Conservation (phyloP, 2,113 vertebrate species). For the Sapayoa aenigma region DNA sequence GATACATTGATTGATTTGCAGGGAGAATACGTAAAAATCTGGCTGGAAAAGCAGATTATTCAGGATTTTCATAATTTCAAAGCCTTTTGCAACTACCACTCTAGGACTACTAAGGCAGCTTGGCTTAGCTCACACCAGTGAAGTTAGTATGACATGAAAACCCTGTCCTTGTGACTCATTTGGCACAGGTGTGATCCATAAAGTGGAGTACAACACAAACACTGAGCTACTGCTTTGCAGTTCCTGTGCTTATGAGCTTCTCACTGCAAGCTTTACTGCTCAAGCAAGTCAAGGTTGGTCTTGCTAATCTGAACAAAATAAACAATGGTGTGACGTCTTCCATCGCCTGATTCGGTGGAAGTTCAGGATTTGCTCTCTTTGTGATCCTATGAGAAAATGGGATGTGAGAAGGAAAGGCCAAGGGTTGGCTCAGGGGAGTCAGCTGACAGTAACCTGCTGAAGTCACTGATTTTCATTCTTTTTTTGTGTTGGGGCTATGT, state of each 20-base stretch:
- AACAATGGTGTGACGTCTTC: not conserved
- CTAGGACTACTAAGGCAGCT: not conserved
- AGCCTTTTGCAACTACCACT: not conserved
- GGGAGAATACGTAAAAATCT: not conserved
- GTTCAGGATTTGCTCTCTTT: not conserved
- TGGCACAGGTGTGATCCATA: not conserved
- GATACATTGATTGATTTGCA: not conserved
- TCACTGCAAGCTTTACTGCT: not conserved
- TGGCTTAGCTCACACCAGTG: not conserved
- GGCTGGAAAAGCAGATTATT: not conserved
- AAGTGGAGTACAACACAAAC: not conserved
- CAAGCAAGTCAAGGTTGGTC: not conserved
- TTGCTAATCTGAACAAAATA: not conserved
- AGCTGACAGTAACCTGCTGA: not conserved
- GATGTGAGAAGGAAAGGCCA: not conserved
- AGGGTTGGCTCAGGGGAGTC: not conserved
- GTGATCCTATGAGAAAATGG: rapidly evolving
- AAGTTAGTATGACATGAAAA: not conserved
- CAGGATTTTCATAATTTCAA: not conserved
- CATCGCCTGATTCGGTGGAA: not conserved
- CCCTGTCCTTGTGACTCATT: not conserved
- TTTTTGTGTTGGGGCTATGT: no score
- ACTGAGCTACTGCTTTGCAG: not conserved
- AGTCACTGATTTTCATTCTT: not conserved
- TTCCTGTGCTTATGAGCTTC: not conserved